These are phyloP conservation scores for Hyles lineata DNA, from an alignment of 2,888 invertebrate species.

Conservation along the genomic window DNA sequence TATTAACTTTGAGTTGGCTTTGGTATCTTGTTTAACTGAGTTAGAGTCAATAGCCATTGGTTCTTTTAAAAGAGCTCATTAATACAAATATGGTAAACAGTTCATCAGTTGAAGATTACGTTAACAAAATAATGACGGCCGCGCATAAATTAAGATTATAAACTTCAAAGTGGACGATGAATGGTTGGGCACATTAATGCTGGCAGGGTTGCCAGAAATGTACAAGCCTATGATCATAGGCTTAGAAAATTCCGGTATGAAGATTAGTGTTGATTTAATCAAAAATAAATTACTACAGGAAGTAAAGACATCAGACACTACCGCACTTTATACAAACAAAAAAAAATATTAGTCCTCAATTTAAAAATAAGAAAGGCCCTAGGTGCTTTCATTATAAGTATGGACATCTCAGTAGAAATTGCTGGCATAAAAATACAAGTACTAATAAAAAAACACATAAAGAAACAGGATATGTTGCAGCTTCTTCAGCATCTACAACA, in stretches of 20 bases:
- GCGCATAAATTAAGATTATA: constrained; percentile 32
- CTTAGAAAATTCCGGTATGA: too few species aligned
- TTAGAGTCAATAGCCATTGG: constrained; percentile 1
- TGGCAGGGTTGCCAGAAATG: constrained; percentile 11
- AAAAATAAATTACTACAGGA: too few species aligned
- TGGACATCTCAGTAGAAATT: too few species aligned
- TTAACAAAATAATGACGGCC: constrained; percentile 33
- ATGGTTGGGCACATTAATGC: constrained; percentile 31
- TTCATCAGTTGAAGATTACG: constrained; percentile 15
- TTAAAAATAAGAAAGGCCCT: too few species aligned
- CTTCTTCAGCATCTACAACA: neutral
- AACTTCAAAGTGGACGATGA: constrained; percentile 40
- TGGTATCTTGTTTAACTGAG: constrained; percentile 28
- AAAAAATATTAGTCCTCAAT: too few species aligned
- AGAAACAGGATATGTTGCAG: neutral
- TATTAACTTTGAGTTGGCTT: constrained; percentile 37
- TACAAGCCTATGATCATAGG: constrained; percentile 1
- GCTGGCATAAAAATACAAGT: neutral
- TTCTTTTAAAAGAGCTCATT: constrained; percentile 12
- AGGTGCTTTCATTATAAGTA: too few species aligned
- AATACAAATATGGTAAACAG: neutral
- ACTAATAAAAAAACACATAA: neutral
- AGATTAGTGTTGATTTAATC: too few species aligned
- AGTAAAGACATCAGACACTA: too few species aligned
- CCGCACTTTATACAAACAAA: neutral